Evolutionary conservation across 2,113 vertebrate genomes (phyloP).

Genomic region (Baryphthengus martii): DNA sequence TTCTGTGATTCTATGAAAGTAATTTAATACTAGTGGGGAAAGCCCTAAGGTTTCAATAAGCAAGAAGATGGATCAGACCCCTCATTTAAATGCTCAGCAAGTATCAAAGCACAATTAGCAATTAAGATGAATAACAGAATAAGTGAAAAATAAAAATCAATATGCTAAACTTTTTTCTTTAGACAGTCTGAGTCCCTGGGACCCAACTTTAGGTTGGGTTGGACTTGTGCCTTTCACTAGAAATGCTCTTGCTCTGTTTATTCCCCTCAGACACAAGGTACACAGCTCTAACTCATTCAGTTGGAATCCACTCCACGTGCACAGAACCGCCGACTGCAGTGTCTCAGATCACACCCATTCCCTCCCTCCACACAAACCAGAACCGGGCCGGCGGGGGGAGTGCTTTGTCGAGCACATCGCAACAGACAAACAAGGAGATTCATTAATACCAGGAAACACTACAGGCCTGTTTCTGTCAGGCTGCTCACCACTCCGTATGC

Average conservation of each 20-base stretch:
- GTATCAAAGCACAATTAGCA: conserved; percentile 10
- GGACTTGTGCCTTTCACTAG: background rate
- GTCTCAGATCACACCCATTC: background rate
- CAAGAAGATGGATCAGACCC: background rate
- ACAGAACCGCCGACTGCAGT: background rate
- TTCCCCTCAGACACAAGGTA: background rate
- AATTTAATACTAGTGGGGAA: background rate
- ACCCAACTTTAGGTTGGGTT: background rate
- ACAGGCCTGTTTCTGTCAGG: background rate
- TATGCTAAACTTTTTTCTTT: background rate
- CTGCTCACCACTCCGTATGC: background rate
- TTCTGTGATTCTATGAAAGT: background rate
- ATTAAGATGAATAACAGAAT: background rate
- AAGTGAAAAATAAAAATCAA: background rate
- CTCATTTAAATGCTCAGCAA: background rate
- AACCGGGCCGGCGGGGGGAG: background rate
- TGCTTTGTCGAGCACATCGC: background rate
- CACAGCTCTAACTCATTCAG: background rate
- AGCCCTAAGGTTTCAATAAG: background rate
- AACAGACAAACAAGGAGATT: background rate
- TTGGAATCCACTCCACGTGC: background rate
- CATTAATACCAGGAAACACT: background rate
- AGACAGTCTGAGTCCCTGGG: background rate
- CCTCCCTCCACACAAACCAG: background rate
- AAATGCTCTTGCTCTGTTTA: conserved; percentile 9